Percentiles rank a stretch among this genome's conserved stretches.
Evolutionary conservation across 2,888 invertebrate genomes (phyloP).

Genomic region (Aphidoletes aphidimyza): DNA sequence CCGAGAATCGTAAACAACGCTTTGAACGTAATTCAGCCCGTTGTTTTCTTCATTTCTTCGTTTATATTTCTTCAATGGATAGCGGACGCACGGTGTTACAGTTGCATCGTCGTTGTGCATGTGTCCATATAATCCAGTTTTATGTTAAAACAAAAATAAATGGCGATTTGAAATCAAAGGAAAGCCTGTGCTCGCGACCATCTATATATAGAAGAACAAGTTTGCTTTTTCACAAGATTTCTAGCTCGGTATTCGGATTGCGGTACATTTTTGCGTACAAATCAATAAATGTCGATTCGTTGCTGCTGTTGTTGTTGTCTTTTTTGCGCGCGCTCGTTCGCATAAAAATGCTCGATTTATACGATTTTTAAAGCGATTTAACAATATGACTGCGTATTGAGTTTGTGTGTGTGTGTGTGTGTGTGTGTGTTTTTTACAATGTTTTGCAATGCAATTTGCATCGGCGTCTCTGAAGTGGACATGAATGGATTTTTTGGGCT

Average conservation of each 20-base stretch:
- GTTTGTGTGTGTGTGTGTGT: too few species aligned
- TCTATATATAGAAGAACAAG: conserved; percentile 38
- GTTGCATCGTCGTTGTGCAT: conserved; percentile 27
- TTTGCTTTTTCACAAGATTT: neutral
- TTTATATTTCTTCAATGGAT: neutral
- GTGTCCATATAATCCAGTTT: conserved; percentile 41
- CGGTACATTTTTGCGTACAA: conserved; percentile 40
- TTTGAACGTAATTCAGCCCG: neutral
- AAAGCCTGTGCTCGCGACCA: neutral
- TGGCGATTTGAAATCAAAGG: conserved; percentile 30
- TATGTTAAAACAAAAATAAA: neutral
- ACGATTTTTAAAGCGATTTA: neutral
- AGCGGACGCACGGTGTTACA: neutral
- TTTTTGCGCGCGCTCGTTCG: too few species aligned
- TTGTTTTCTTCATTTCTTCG: neutral
- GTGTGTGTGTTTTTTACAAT: too few species aligned
- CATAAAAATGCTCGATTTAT: conserved; percentile 21
- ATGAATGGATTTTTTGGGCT: neutral
- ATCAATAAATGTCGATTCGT: neutral
- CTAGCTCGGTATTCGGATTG: neutral
- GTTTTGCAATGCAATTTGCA: conserved; percentile 26
- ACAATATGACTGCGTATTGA: neutral
- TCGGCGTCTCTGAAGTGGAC: neutral
- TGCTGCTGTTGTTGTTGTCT: neutral
- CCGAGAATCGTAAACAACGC: neutral